Percentiles rank a stretch among this genome's conserved stretches.
Conservation (phyloP, 2,113 vertebrate species). For the Pseudopodoces humilis region DNA sequence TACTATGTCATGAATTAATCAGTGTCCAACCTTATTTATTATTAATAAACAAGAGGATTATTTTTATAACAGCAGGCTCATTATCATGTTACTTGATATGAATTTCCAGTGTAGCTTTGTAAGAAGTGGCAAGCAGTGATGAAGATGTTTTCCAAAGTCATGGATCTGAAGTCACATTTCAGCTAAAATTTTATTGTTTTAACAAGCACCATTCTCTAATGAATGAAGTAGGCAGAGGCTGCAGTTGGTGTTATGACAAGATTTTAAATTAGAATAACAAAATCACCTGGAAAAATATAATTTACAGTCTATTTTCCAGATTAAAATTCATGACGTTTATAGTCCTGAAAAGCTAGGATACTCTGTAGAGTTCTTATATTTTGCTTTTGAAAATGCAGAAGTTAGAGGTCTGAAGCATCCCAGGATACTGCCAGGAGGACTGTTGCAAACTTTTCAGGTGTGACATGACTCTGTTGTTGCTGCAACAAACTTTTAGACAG, state of each 20-base stretch:
- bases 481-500: background rate
- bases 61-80: background rate
- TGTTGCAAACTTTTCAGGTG: background rate
- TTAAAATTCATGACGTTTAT: background rate
- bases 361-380: background rate
- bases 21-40: background rate
- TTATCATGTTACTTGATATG: background rate
- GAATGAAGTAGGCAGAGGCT: background rate
- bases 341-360: background rate
- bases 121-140: background rate
- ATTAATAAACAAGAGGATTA: background rate
- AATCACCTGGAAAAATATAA: background rate
- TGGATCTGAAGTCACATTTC: background rate
- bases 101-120: background rate
- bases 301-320: background rate
- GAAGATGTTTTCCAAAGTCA: background rate
- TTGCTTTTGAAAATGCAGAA: background rate
- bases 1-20: conserved; percentile 21
- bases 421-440: background rate
- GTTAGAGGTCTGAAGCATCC: background rate
- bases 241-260: background rate
- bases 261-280: background rate
- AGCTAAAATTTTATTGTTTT: background rate
- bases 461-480: background rate
- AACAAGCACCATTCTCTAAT: background rate